Evolutionary conservation across 2,888 invertebrate genomes (phyloP), one percentile per base, ranked within the genome.

Genomic region (Pristionchus japonicus): DNA sequence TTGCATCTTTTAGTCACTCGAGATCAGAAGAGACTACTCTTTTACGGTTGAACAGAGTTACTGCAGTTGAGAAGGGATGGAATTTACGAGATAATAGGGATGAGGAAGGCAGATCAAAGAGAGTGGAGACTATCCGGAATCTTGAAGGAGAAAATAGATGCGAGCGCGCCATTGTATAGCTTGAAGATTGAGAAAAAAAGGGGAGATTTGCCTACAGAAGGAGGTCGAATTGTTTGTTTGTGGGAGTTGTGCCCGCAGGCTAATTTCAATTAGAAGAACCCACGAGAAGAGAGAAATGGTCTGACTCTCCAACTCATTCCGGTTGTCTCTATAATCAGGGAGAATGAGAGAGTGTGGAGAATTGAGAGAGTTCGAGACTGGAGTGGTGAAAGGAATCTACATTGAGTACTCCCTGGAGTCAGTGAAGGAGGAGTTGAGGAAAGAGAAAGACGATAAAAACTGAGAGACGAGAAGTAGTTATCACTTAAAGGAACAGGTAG

Each of bases 191-290:
- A 49, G 80, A 80, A 43, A 83, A 47, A 49, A 47, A 34, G 52
- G 34, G 52, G 11, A 80, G 80, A 80, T 80, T 47, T 83, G 82
- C 52, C 49, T 52, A 52, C 82, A 83, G 52, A 34, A 23, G 52
- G 52, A 31, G 49, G 49, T 34, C 49, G 49, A 52, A 52, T 52
- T 83, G 82, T 83, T 52, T 83, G 82, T 83, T 52, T 83, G 82
- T 52, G 82, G 49, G 82, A 83, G 82, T 52, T 52, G 82, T 52
- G 82, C 49, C 52, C 49, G 80, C 13, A 31, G 82, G 82, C 82
- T 83, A 83, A 83, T 83, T 83, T 83, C 82, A 83, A 83, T 83
- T 83, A 83, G 82, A 83, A 52, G 77, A 77, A 77, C 47, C 77
- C 77, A 40, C 31, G 77, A 77, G 77, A 43, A 40, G 77, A 77